Evolutionary conservation across 2,797 vertebrate species (phyloP).

Genomic region (Liasis olivaceus): DNA sequence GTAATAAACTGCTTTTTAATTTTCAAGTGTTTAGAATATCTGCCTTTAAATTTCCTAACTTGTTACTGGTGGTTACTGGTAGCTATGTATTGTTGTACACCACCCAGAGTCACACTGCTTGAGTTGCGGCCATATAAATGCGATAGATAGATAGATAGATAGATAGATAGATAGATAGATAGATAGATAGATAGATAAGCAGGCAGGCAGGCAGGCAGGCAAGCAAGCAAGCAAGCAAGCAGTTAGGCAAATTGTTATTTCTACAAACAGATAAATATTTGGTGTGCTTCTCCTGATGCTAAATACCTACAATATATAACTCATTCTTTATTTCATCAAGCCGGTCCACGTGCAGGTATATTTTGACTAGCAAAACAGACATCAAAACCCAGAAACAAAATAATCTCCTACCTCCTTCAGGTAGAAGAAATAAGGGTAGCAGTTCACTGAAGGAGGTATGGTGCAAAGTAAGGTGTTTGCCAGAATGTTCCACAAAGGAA

Average conservation of each 20-base stretch:
- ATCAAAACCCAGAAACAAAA: background rate
- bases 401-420: background rate
- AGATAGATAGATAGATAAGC: no score
- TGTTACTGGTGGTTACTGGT: background rate
- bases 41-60: background rate
- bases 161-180: background rate
- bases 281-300: background rate
- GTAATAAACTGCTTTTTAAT: background rate
- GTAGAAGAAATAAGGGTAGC: background rate
- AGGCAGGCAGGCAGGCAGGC: no score
- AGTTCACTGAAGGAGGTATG: background rate
- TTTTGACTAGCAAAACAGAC: background rate
- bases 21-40: background rate
- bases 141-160: background rate
- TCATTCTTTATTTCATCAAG: background rate
- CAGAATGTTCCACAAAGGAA: background rate
- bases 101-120: background rate
- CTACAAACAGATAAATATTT: background rate
- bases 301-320: background rate
- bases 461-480: background rate
- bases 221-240: background rate
- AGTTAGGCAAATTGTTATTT: background rate
- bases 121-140: background rate
- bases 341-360: background rate
- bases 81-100: background rate